Percentiles rank a stretch among this genome's conserved stretches.
phyloP scores from a whole-genome alignment of 1,140 invertebrate genomes.

The Calephelis virginiensis region DNA sequence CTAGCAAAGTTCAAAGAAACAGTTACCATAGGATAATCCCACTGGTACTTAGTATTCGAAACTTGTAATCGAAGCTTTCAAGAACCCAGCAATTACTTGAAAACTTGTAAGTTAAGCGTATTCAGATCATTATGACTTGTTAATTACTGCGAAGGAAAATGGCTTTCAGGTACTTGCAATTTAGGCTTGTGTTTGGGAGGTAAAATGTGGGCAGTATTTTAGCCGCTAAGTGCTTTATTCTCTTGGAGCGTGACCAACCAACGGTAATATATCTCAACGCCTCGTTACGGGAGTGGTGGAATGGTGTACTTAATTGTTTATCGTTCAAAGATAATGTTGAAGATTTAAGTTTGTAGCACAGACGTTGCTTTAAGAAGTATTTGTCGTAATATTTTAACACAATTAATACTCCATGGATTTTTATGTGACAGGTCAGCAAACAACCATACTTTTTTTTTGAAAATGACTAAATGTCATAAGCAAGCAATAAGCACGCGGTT shows the following conservation, averaged over 20 bases:
- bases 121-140: slow-evolving; percentile 14
- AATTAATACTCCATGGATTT: too few relatives aligned
- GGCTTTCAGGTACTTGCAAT: slow-evolving; percentile 11
- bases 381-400: background rate
- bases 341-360: background rate
- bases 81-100: background rate
- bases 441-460: too few relatives aligned
- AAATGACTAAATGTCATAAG: too few relatives aligned
- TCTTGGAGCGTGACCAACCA: slow-evolving; percentile 17
- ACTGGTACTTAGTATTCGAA: background rate
- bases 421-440: too few relatives aligned
- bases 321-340: background rate
- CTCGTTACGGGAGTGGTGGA: slow-evolving; percentile 10
- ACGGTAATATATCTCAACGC: slow-evolving; percentile 6
- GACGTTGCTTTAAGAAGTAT: background rate
- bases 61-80: background rate
- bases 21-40: too few relatives aligned
- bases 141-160: slow-evolving; percentile 7
- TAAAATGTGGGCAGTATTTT: slow-evolving; percentile 16
- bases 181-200: slow-evolving; percentile 11
- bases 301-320: slow-evolving; percentile 13
- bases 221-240: slow-evolving; percentile 17
- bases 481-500: too few relatives aligned
- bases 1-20: too few relatives aligned
- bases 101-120: slow-evolving; percentile 2